Conservation (phyloP, 2,113 vertebrate genomes). For the Pseudorectes ferrugineus region DNA sequence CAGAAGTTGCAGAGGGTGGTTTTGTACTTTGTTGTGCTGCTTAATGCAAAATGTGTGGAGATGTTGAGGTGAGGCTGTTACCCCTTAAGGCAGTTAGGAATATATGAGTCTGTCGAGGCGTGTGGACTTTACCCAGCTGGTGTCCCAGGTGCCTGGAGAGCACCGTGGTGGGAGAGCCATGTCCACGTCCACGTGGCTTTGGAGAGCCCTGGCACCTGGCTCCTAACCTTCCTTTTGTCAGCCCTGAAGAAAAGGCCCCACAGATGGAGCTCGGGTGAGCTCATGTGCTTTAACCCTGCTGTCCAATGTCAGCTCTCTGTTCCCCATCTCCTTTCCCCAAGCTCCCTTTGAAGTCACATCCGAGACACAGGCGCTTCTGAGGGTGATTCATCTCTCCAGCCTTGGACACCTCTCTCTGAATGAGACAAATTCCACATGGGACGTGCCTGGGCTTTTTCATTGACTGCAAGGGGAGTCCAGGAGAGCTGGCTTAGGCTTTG, state of each 20-base stretch:
- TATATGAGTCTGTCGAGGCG: background rate
- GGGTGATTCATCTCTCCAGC: background rate
- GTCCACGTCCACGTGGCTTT: background rate
- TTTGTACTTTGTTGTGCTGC: background rate
- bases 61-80: background rate
- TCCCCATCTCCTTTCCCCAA: background rate
- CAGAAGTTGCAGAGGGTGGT: background rate
- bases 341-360: background rate
- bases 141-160: background rate
- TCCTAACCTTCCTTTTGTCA: background rate
- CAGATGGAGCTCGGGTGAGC: background rate
- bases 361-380: background rate
- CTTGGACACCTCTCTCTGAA: background rate
- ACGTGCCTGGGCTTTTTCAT: background rate
- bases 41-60: background rate
- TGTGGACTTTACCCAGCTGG: background rate
- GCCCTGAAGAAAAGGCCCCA: background rate
- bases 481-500: background rate
- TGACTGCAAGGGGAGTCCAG: background rate
- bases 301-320: background rate
- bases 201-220: background rate
- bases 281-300: background rate
- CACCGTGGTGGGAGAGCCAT: rapidly evolving
- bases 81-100: background rate
- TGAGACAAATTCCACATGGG: rapidly evolving